Base-by-base conservation (phyloP, 2,797 vertebrate genomes). In the Fistularia commersonii region DNA sequence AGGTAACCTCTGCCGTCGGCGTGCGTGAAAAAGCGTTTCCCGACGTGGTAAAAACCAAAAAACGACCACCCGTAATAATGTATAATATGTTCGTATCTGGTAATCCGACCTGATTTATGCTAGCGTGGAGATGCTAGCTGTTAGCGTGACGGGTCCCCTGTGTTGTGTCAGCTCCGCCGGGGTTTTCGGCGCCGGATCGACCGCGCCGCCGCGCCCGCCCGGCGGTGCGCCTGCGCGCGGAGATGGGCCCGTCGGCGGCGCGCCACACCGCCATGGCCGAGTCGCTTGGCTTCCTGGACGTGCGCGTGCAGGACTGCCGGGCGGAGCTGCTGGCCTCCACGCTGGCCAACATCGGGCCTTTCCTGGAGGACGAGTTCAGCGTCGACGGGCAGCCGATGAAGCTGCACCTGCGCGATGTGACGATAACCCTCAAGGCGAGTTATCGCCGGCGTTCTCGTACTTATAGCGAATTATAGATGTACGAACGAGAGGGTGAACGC, bases 291-390 rank as follows among this genome's bases (percentile, higher is more conserved):
- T 93, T 92, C 74, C 67, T 97, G 36, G 90, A 87, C 4, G 23
- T 96, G 61, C 79, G 89, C 54, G 64, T 98, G 44, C 85, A 48
- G 9, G 88, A 88, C 64, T 92, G 87, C 74, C 72, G 73, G 37
- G 86, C 89, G 0, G 91, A 97, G 73, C 54, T 99, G 54, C 70
- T 93, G 50, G 84, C 88, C 11, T 97, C 96, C 36, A 93, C 90
- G 6, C 81, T 97, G 13, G 79, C 90, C 37, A 90, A 87, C 59
- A 88, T 98, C 3, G 95, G 93, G 0, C 93, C 95, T 35, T 99
- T 98, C 61, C 88, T 98, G 1, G 96, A 98, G 70, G 97, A 99
- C 33, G 97, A 99, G 64, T 81, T 94, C 58, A 83, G 90, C 13
- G 89, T 90, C 0, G 93, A 87, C 6, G 86, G 93, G 14, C 90